These are phyloP conservation scores for Drosophila dunni DNA, from an alignment of 1,140 invertebrate species.

Conservation along the genomic window DNA sequence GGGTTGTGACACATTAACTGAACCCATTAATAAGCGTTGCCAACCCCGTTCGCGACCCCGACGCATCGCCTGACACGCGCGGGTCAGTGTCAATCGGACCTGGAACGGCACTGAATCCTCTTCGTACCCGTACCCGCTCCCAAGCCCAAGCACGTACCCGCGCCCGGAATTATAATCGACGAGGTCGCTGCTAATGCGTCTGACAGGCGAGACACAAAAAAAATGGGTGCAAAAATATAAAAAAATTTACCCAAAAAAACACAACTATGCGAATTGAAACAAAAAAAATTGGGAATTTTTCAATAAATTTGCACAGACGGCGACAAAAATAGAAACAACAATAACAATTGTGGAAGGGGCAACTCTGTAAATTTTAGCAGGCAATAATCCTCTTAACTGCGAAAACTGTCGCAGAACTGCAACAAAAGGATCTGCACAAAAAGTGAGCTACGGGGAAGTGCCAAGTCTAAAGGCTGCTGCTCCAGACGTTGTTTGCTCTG, in stretches of 20 bases:
- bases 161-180: constrained; percentile 14
- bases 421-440: constrained; percentile 46
- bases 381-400: constrained; percentile 83
- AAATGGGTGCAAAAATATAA: constrained; percentile 69
- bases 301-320: constrained; percentile 76
- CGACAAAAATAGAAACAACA: constrained; percentile 28
- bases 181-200: constrained; percentile 34
- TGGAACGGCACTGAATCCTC: constrained; percentile 11
- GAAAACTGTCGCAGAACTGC: constrained; percentile 74
- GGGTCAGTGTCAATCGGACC: constrained; percentile 67
- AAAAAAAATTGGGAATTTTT: constrained; percentile 58
- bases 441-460: constrained; percentile 20
- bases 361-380: constrained; percentile 36
- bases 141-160: constrained; percentile 10
- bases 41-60: constrained; percentile 65
- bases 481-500: constrained; percentile 4
- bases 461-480: constrained; percentile 43
- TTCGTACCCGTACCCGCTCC: constrained; percentile 4
- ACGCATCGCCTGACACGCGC: constrained; percentile 65
- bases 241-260: constrained; percentile 35
- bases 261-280: constrained; percentile 44
- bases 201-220: constrained; percentile 61
- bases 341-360: constrained; percentile 9
- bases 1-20: constrained; percentile 78
- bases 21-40: constrained; percentile 83